Evolutionary conservation across 1,140 invertebrate genomes (phyloP), one percentile per base, ranked within the genome.

Genomic region (Drosophila ficusphila): DNA sequence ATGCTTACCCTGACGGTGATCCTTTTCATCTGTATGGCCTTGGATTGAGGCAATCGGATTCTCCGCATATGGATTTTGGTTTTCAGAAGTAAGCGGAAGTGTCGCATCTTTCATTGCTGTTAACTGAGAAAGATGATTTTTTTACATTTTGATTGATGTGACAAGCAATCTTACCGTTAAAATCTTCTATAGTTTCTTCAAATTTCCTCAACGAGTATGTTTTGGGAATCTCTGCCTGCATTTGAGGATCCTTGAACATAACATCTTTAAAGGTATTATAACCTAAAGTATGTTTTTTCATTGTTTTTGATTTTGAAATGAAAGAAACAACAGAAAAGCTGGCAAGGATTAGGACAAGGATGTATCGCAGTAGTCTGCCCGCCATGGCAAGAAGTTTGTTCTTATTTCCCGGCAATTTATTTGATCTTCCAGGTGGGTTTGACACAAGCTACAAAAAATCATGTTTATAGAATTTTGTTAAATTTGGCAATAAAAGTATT

Each of bases 291-390:
- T n/a, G n/a, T 14, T 79, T 67, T 12, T 74, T 39, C n/a, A 88
- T 76, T 2, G 65, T 44, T 16, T 65, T 79, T 31, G 82, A 79
- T 19, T 91, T 90, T 31, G 86, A 85, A 11, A 88, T 48, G 70
- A 91, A 91, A 2, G 90, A 79, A n/a, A 90, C 86, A 19, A 91
- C 82, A 4, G 82, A 77, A 31, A 91, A 53, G 36, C 76, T 69
- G 14, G 79, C 68, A 12, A 78, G 51, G 19, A 76, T 74, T n/a
- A 91, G 25, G 23, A 90, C 58, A 0, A 91, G 46, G 21, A 91
- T 58, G 48, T 79, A 86, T 19, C 90, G 82, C 61, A 91, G 41
- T n/a, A 90, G 68, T 44, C 90, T 82, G 34, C 68, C 69, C 12
- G 21, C 39, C 56, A 64, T 64, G 21, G 29, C 38, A 7, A 27